phyloP scores from a whole-genome alignment of 1,140 invertebrate species.

The Armadillidium nasatum region DNA sequence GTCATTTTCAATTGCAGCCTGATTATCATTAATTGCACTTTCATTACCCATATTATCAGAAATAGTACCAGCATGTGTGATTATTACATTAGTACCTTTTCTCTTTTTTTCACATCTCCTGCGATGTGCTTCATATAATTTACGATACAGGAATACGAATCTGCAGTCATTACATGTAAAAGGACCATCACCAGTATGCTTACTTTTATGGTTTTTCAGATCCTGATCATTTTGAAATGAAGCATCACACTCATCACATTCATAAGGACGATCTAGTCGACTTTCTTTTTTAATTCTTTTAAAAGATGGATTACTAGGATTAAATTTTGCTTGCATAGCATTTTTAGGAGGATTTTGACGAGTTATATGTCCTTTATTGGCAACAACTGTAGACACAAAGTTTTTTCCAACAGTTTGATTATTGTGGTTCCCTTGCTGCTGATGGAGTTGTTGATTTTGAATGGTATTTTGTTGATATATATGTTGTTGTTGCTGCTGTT shows the following conservation, averaged over 20 bases:
- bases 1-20: not conserved
- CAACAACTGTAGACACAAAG: conserved; percentile 7
- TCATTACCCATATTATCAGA: not conserved
- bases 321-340: conserved; percentile 27
- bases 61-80: no score
- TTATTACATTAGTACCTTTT: not conserved
- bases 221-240: conserved; percentile 37
- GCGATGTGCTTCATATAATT: conserved; percentile 41
- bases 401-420: not conserved
- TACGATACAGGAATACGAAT: conserved; percentile 42
- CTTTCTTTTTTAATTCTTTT: conserved; percentile 37
- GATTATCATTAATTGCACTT: not conserved
- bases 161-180: conserved; percentile 41
- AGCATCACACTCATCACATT: conserved; percentile 41
- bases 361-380: not conserved
- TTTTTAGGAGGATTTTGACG: conserved; percentile 1
- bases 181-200: conserved; percentile 42
- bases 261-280: conserved; percentile 35
- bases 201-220: conserved; percentile 35
- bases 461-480: not conserved
- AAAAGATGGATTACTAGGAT: conserved; percentile 40
- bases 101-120: conserved; percentile 41
- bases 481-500: not conserved
- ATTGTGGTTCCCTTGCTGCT: not conserved
- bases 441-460: not conserved